Conservation (phyloP, 2,113 vertebrate species). For the Corvus cornix region DNA sequence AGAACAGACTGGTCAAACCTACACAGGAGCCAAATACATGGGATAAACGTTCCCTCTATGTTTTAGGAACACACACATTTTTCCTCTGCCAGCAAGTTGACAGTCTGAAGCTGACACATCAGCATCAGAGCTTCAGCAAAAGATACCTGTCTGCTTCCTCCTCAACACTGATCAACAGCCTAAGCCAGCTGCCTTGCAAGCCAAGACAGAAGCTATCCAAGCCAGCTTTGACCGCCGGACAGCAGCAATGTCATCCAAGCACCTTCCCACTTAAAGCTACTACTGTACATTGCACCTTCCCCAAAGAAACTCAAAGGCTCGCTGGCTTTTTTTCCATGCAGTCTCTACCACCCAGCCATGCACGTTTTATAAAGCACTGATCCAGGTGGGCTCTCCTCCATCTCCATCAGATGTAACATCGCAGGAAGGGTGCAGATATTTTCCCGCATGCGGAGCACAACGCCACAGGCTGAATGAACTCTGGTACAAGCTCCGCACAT, state of each 20-base stretch:
- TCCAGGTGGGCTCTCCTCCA: not conserved
- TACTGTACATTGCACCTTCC: not conserved
- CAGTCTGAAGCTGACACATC: not conserved
- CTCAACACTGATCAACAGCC: not conserved
- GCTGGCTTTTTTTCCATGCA: not conserved
- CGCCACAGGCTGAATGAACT: slow-evolving; percentile 30
- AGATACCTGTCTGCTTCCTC: not conserved
- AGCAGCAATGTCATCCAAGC: slow-evolving; percentile 34
- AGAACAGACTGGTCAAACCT: not conserved
- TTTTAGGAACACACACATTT: not conserved
- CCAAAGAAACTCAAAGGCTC: not conserved
- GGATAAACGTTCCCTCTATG: not conserved
- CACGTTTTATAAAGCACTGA: not conserved
- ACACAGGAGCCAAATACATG: not conserved
- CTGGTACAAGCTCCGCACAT: not conserved
- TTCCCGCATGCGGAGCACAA: not conserved
- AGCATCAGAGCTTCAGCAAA: not conserved
- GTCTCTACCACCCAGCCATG: not conserved
- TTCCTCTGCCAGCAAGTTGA: not conserved
- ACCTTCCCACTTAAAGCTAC: not conserved
- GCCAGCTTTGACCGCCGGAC: not conserved
- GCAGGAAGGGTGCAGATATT: not conserved
- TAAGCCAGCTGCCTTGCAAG: not conserved
- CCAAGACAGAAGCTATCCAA: not conserved
- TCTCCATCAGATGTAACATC: not conserved